Evolutionary conservation across 2,888 invertebrate species (phyloP), one percentile per base, ranked within the genome.

Genomic region (Dyspetes luteomarginatus): DNA sequence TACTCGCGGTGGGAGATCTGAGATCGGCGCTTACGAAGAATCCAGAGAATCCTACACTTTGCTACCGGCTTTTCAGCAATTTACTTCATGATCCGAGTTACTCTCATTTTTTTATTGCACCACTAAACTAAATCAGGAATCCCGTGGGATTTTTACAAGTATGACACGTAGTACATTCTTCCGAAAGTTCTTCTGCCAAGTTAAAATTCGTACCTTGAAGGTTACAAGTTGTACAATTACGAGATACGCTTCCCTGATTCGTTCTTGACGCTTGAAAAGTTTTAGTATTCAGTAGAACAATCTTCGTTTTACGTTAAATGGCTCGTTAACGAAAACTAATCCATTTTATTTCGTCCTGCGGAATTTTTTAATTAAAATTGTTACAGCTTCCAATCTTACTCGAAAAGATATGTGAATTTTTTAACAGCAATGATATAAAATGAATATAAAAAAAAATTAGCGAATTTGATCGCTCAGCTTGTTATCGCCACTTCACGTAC

Each of bases 71-170:
- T 41, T 41, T 45, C 41, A 2, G 17, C 69, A 45, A 45, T 36
- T 24, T 64, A 36, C 22, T 64, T 45, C 56, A 15, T 58, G 45
- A 12, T 52, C 5, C 17, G 36, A n/a, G 50, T 43, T 52, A 48
- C 5, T 17, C 48, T 17, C 52, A 26, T 62, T 22, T n/a, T 56
- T 17, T 5, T 0, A 62, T 52, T 22, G 52, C 55, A 5, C 15
- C 30, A 43, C 68, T 9, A 15, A 28, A 60, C 26, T 68, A 68
- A 69, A 62, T 69, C 55, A 55, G 28, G 5, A 26, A 43, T 67
- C 28, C 45, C 30, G 36, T 50, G 48, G 55, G 26, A 41, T 52
- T 65, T 65, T 58, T 62, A 55, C 68, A 50, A 67, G 30, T 15
- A 12, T 15, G 43, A 24, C 26, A 9, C 55, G 41, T 7, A 12